phyloP scores from a whole-genome alignment of 2,888 invertebrate species.

The Xylophagus ater region DNA sequence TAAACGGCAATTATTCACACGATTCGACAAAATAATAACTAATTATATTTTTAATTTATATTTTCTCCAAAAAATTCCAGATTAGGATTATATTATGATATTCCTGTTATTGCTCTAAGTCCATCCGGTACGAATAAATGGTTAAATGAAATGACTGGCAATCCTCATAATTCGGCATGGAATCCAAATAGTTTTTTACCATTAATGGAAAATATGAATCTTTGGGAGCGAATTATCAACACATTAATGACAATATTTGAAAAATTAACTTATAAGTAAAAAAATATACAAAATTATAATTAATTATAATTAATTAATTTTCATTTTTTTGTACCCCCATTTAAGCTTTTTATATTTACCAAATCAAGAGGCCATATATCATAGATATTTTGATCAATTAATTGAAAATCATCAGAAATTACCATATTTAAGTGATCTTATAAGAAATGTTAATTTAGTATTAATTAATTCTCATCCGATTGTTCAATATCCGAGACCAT shows the following conservation, averaged over 20 bases:
- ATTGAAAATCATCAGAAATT: slow-evolving; percentile 24
- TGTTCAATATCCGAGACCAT: slow-evolving; percentile 33
- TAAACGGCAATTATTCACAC: too few relatives aligned
- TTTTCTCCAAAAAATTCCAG: too few relatives aligned
- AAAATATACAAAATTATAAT: too few relatives aligned
- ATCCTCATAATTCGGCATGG: slow-evolving; percentile 40
- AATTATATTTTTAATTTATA: too few relatives aligned
- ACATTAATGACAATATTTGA: slow-evolving; percentile 35
- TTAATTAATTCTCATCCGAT: slow-evolving; percentile 35
- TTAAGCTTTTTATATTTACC: slow-evolving; percentile 35
- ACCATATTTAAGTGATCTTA: slow-evolving; percentile 32
- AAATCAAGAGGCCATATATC: slow-evolving; percentile 33
- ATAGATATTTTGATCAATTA: slow-evolving; percentile 30
- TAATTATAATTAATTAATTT: too few relatives aligned
- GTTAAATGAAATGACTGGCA: slow-evolving; percentile 40
- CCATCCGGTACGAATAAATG: slow-evolving; percentile 40
- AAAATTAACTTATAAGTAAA: slow-evolving; percentile 33
- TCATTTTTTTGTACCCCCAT: too few relatives aligned
- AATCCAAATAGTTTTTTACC: slow-evolving; percentile 39
- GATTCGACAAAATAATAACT: too few relatives aligned
- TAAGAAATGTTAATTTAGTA: slow-evolving; percentile 33
- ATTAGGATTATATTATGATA: too few relatives aligned
- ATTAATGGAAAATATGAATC: slow-evolving; percentile 38
- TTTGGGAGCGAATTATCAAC: slow-evolving; percentile 38
- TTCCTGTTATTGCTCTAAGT: slow-evolving; percentile 35